Percentiles rank a stretch among this genome's conserved stretches.
These are phyloP conservation scores for Gastrophryne carolinensis DNA, from an alignment of 2,797 vertebrate species.

Conservation along the genomic window DNA sequence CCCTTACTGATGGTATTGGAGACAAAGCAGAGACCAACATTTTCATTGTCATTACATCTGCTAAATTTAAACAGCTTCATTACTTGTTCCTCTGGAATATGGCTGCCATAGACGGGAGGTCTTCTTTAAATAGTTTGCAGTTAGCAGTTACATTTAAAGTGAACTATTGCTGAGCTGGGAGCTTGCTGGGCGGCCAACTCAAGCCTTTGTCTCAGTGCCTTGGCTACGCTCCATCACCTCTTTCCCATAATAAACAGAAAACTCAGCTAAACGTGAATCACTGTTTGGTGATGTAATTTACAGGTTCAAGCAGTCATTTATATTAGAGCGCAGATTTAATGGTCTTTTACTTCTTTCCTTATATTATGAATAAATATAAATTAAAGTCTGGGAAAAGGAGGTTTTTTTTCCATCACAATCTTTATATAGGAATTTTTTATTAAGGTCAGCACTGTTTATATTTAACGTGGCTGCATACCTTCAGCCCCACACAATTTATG, in stretches of 20 bases:
- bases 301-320: neutral
- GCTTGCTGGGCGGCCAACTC: slow-evolving; percentile 10
- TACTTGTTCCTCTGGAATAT: too few species aligned
- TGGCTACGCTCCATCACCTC: slow-evolving; percentile 10
- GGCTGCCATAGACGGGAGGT: too few species aligned
- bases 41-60: too few species aligned
- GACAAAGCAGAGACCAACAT: too few species aligned
- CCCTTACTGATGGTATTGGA: too few species aligned
- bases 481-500: too few species aligned
- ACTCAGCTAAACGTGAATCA: neutral
- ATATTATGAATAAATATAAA: slow-evolving; percentile 5
- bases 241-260: slow-evolving; percentile 34
- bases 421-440: neutral
- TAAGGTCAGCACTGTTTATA: too few species aligned
- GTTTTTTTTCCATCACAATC: neutral
- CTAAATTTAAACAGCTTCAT: too few species aligned
- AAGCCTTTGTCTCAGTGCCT: slow-evolving; percentile 20
- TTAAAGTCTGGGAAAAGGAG: neutral
- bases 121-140: neutral
- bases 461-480: too few species aligned
- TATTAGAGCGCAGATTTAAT: slow-evolving; percentile 2
- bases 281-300: neutral
- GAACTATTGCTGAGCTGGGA: neutral
- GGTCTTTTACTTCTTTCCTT: neutral
- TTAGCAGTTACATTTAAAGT: slow-evolving; percentile 28